Evolutionary conservation across 2,797 vertebrate genomes (phyloP).

Genomic region (Etheostoma nigrum): DNA sequence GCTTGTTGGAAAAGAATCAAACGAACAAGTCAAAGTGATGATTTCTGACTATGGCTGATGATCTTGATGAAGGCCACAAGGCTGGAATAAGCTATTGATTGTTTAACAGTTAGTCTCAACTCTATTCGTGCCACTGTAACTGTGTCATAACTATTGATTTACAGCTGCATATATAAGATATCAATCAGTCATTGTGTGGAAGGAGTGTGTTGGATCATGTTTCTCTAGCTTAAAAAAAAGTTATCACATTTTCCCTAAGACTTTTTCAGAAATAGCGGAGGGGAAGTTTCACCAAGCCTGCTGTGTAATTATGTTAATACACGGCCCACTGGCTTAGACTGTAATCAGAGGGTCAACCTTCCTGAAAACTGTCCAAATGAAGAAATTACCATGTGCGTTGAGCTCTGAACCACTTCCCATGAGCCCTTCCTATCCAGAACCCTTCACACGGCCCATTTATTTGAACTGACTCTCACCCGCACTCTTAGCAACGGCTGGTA

Average conservation of each 20-base stretch:
- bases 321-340: conserved; percentile 57
- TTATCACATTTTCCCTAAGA: conserved; percentile 33
- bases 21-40: neutral
- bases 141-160: conserved; percentile 47
- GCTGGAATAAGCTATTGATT: conserved; percentile 39
- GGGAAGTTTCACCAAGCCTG: conserved; percentile 47
- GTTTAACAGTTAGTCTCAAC: conserved; percentile 16
- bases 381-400: conserved; percentile 69
- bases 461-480: conserved; percentile 78
- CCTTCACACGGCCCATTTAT: conserved; percentile 81
- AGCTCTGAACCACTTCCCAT: conserved; percentile 70
- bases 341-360: conserved; percentile 71
- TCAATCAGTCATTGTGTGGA: conserved; percentile 13
- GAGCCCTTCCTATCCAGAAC: conserved; percentile 67
- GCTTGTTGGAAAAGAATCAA: neutral
- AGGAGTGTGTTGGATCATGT: conserved; percentile 12
- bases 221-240: conserved; percentile 24
- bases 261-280: conserved; percentile 35
- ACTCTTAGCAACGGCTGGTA: conserved; percentile 73
- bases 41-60: neutral
- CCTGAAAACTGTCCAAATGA: conserved; percentile 68
- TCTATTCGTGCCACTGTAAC: conserved; percentile 12
- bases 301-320: conserved; percentile 72
- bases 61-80: neutral
- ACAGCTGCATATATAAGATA: conserved; percentile 18